Evolutionary conservation across 2,888 invertebrate genomes (phyloP), one percentile per base, ranked within the genome.

Genomic region (Eupithecia exiguata): DNA sequence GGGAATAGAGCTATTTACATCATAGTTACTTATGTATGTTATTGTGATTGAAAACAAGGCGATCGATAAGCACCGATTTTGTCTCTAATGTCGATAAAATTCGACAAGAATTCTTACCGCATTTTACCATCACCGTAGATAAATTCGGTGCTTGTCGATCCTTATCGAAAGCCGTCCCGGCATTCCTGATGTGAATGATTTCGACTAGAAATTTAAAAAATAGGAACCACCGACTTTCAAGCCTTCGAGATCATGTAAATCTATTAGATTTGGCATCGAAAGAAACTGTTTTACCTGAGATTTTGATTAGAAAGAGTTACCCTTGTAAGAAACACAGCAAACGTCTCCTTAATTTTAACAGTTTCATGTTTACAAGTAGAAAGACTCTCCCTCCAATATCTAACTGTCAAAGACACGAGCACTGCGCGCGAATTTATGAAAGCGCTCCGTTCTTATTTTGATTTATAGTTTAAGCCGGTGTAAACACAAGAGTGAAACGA

Each of bases 401-500:
- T 72, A 75, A 67, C 66, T 71, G 70, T 67, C 75, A 70, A 70
- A 72, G 72, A 75, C 71, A 72, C 67, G 61, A 67, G 58, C 68
- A 74, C 69, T 72, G 68, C 70, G 72, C 58, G 53, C 68, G 68
- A 72, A 70, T 75, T 72, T 75, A 72, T 75, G 72, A 68, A 68
- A 63, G 58, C 72, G 63, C 58, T 63, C 36, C 75, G 71, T 70
- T 76, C 70, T 73, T 73, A 76, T 75, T 75, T 75, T 76, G 76
- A 76, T 76, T 75, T 76, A 76, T 74, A 76, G 76, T 76, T 73
- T 38, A 74, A 71, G 61, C 63, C 68, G 65, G 69, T 69, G 71
- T 71, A 71, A 75, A 76, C 75, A 66, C 40, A 74, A 62, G 74
- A 74, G 78, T 80, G 77, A 75, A 80, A 77, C 71, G 80, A 30